phyloP scores from a whole-genome alignment of 2,113 vertebrate genomes.

The Mellivora capensis region DNA sequence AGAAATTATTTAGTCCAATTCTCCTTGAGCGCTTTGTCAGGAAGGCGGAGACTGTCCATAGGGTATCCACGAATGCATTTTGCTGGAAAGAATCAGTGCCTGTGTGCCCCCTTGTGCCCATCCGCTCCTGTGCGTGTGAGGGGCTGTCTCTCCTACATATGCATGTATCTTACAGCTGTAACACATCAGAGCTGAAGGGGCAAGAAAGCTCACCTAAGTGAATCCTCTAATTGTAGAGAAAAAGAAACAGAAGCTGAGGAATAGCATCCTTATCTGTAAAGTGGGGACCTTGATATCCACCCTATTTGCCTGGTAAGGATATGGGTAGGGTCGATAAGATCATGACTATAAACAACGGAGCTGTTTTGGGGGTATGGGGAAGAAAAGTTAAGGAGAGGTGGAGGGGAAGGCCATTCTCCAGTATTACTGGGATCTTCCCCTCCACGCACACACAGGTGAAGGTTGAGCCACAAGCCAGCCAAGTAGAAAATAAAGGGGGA shows the following conservation, averaged over 20 bases:
- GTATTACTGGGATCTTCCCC: fast-evolving
- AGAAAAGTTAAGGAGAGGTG: neutral
- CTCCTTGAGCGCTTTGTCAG: neutral
- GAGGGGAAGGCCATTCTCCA: neutral
- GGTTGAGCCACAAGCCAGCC: neutral
- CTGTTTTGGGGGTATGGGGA: neutral
- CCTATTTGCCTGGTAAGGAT: neutral
- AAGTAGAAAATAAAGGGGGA: neutral
- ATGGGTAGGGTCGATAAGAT: neutral
- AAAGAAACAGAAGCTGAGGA: neutral
- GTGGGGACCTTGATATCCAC: neutral
- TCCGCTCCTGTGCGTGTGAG: neutral
- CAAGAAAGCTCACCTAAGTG: neutral
- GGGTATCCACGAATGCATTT: neutral
- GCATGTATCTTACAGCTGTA: neutral
- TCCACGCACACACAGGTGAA: neutral
- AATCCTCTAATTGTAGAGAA: neutral
- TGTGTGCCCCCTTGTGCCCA: neutral
- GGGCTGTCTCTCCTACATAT: neutral
- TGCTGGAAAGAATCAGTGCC: neutral
- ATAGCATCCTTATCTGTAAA: neutral
- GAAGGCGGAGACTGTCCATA: neutral
- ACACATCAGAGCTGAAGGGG: neutral
- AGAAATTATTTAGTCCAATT: neutral
- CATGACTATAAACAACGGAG: neutral